Evolutionary conservation across 1,140 invertebrate species (phyloP).

Genomic region (Pogonomyrmex barbatus): DNA sequence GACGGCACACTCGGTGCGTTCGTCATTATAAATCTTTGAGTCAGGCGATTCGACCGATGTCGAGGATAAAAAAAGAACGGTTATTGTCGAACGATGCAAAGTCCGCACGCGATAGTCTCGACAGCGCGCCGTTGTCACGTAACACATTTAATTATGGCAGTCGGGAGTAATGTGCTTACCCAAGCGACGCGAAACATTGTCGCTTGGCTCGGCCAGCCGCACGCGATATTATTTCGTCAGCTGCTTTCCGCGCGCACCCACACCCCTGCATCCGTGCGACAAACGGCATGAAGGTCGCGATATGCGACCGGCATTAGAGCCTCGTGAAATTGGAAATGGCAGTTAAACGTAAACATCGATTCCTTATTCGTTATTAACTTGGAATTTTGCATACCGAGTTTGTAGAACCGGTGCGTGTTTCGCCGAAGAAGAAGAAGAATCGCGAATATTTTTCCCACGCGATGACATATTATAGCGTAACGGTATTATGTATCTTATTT

Average conservation of each 20-base stretch:
- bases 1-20: conserved; percentile 3
- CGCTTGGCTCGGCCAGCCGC: conserved; percentile 60
- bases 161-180: conserved; percentile 74
- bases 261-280: conserved; percentile 26
- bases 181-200: conserved; percentile 72
- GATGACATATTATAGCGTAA: no score
- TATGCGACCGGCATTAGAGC: neutral
- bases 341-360: neutral
- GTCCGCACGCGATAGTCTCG: conserved; percentile 40
- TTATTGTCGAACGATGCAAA: conserved; percentile 59
- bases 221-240: conserved; percentile 71
- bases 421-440: no score
- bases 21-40: conserved; percentile 41
- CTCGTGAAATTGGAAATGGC: neutral
- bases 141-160: conserved; percentile 76
- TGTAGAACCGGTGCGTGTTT: no score
- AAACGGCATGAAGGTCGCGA: conserved; percentile 25
- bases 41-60: conserved; percentile 9
- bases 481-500: no score
- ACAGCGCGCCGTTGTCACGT: conserved; percentile 66
- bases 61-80: conserved; percentile 52
- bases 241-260: conserved; percentile 65
- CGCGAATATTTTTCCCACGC: no score
- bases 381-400: no score
- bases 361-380: neutral